Conservation (phyloP, 2,797 vertebrate species). For the Lerista edwardsae region DNA sequence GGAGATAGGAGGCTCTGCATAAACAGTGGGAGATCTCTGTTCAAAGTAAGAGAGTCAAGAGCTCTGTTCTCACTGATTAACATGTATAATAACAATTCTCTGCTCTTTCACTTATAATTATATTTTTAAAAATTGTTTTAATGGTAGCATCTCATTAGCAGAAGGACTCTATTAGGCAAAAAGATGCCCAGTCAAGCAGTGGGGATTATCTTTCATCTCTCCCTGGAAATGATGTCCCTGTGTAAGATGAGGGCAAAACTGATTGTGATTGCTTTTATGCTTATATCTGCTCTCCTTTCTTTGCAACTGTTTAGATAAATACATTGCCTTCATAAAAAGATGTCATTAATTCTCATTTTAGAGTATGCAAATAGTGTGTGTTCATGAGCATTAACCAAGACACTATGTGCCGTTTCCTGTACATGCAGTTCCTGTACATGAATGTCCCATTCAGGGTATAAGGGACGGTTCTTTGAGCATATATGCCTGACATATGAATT, state of each 20-base stretch:
- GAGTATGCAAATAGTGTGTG: neutral
- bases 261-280: conserved; percentile 19
- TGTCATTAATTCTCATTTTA: conserved; percentile 37
- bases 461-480: neutral
- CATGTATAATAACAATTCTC: neutral
- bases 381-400: neutral
- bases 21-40: conserved; percentile 15
- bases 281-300: neutral
- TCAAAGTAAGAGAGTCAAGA: conserved; percentile 4
- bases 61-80: conserved; percentile 29
- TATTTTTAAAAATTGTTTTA: conserved; percentile 36
- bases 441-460: conserved; percentile 9
- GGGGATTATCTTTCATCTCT: conserved; percentile 24
- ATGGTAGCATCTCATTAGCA: conserved; percentile 34
- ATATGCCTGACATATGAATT: neutral
- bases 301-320: conserved; percentile 19
- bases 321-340: neutral
- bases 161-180: conserved; percentile 36
- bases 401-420: conserved; percentile 18
- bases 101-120: conserved; percentile 27
- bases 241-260: conserved; percentile 45
- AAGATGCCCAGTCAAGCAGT: conserved; percentile 19
- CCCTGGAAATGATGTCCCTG: conserved; percentile 41
- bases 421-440: too few species aligned
- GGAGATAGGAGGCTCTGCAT: neutral